A percentile compares a stretch with the other conserved stretches of the same genome.
These are phyloP conservation scores for Anguilla obscura DNA, from an alignment of 2,797 vertebrate genomes.

Conservation along the genomic window DNA sequence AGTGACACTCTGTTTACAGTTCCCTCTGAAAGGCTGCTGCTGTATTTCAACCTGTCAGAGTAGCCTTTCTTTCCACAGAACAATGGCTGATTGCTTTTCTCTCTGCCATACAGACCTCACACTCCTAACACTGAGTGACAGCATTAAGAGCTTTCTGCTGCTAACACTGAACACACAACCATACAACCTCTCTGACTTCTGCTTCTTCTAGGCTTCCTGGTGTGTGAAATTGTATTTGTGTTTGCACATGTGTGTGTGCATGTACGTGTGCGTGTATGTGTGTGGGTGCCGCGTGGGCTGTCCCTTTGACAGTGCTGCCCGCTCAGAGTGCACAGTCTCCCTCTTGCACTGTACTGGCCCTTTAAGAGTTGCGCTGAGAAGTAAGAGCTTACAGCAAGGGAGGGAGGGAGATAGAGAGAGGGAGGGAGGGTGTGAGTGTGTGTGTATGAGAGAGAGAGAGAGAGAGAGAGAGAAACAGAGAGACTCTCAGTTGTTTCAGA, in stretches of 20 bases:
- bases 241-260: conserved; percentile 51
- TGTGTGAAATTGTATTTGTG: conserved; percentile 41
- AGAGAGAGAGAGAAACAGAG: conserved; percentile 63
- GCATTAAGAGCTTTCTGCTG: conserved; percentile 70
- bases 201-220: conserved; percentile 26
- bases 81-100: conserved; percentile 88
- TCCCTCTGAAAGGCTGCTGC: conserved; percentile 81
- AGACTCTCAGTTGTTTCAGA: conserved; percentile 79
- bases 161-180: conserved; percentile 40
- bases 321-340: background rate
- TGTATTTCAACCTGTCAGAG: conserved; percentile 96
- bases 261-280: conserved; percentile 30
- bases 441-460: conserved; percentile 48
- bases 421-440: conserved; percentile 56
- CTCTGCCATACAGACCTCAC: conserved; percentile 72
- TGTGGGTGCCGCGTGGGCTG: conserved; percentile 17
- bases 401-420: conserved; percentile 74
- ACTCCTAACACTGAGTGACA: conserved; percentile 80
- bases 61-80: conserved; percentile 86
- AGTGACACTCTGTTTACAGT: conserved; percentile 87
- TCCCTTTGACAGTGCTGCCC: background rate
- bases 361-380: conserved; percentile 92
- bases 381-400: conserved; percentile 78
- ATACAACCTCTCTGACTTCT: conserved; percentile 39
- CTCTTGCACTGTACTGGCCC: conserved; percentile 73